A percentile compares a stretch with the other conserved stretches of the same genome.
These are phyloP conservation scores for Pristionchus mayeri DNA, from an alignment of 2,888 invertebrate species.

Conservation along the genomic window DNA sequence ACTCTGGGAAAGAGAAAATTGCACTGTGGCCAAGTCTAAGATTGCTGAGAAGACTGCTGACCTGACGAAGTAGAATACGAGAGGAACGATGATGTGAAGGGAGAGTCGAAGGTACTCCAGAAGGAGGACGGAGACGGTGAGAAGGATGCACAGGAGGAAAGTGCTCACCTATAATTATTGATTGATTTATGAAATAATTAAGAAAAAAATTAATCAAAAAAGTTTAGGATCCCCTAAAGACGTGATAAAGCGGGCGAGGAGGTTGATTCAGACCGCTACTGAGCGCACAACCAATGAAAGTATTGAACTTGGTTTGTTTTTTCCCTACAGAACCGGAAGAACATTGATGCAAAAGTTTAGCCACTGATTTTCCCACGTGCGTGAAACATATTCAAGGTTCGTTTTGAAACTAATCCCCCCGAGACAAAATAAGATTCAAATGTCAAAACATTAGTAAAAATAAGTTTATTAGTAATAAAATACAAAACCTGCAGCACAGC, in stretches of 20 bases:
- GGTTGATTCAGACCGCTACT: background rate
- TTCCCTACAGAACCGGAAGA: background rate
- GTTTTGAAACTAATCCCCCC: too few species aligned
- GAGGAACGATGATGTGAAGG: constrained; percentile 19
- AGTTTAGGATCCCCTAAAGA: background rate
- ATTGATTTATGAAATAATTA: background rate
- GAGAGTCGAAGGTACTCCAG: background rate
- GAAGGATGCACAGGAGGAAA: constrained; percentile 30
- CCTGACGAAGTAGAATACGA: constrained; percentile 41
- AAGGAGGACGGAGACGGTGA: background rate
- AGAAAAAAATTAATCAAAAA: background rate
- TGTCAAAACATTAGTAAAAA: background rate
- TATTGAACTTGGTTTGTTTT: background rate
- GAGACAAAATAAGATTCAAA: too few species aligned
- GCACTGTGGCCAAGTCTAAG: background rate
- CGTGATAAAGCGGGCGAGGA: background rate
- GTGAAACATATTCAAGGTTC: background rate
- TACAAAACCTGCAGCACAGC: constrained; percentile 20
- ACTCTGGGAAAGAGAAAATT: too few species aligned
- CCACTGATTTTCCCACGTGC: too few species aligned
- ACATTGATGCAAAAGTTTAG: too few species aligned
- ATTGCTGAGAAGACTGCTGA: background rate
- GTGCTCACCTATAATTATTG: constrained; percentile 1
- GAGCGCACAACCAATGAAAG: background rate
- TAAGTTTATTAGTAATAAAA: background rate